Evolutionary conservation across 2,888 invertebrate species (phyloP).

Genomic region (Tenthredo mesomela): DNA sequence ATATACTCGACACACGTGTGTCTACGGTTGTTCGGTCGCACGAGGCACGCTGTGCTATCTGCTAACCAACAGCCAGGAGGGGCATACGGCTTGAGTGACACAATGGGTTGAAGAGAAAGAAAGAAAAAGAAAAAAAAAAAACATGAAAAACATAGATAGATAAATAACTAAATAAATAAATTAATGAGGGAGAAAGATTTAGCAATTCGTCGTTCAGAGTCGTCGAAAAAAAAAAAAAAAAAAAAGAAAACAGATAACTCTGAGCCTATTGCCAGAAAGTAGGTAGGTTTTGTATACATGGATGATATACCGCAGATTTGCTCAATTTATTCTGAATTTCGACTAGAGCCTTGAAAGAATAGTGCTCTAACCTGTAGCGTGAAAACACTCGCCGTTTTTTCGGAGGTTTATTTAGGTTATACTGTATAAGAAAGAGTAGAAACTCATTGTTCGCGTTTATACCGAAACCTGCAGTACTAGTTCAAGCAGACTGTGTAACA

Average conservation of each 20-base stretch:
- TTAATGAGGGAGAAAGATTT: background rate
- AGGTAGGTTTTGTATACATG: too few species aligned
- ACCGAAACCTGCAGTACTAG: background rate
- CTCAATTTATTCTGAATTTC: background rate
- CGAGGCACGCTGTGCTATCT: constrained; percentile 37
- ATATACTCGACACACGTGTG: constrained; percentile 36
- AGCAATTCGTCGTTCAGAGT: background rate
- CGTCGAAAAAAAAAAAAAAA: too few species aligned
- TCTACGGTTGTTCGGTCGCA: constrained; percentile 47
- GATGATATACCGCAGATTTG: too few species aligned
- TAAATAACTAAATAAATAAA: background rate
- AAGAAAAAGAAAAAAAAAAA: background rate
- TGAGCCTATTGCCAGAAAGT: background rate
- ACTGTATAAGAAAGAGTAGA: background rate
- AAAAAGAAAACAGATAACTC: background rate
- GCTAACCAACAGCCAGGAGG: constrained; percentile 13
- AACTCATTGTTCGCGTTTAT: background rate
- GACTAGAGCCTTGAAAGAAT: background rate
- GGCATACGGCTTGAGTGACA: constrained; percentile 39
- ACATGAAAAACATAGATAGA: background rate
- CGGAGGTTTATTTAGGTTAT: background rate
- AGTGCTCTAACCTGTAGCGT: background rate
- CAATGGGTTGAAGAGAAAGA: constrained; percentile 33
- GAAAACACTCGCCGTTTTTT: background rate
- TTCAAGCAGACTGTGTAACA: background rate